Evolutionary conservation across 2,113 vertebrate genomes (phyloP).

Genomic region (Merops nubicus): DNA sequence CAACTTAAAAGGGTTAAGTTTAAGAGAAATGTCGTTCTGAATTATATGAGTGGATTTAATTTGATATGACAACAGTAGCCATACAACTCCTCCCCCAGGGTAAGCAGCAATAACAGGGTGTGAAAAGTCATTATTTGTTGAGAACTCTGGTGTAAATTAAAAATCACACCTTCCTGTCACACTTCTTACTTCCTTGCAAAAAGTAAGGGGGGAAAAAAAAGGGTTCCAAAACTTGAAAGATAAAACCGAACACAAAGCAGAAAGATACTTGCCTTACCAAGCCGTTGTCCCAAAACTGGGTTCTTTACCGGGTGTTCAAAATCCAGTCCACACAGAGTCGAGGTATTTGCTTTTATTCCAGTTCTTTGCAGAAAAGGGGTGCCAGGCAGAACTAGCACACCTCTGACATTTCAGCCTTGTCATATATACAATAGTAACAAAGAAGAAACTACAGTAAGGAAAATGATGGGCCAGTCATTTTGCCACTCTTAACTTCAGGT

Average conservation of each 20-base stretch:
- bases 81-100: slow-evolving; percentile 65
- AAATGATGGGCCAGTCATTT: too few relatives aligned
- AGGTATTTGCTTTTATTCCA: too few relatives aligned
- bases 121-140: slow-evolving; percentile 83
- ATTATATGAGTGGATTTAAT: slow-evolving; percentile 63
- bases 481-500: too few relatives aligned
- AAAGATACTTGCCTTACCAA: not conserved
- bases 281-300: too few relatives aligned
- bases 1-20: slow-evolving; percentile 70
- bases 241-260: slow-evolving; percentile 22
- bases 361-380: too few relatives aligned
- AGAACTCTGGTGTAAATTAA: slow-evolving; percentile 80
- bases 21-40: slow-evolving; percentile 31
- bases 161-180: slow-evolving; percentile 81
- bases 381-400: too few relatives aligned
- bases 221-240: slow-evolving; percentile 10
- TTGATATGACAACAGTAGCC: slow-evolving; percentile 73
- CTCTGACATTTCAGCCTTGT: too few relatives aligned
- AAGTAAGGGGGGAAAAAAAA: not conserved
- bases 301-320: too few relatives aligned
- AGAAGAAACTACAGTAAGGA: too few relatives aligned
- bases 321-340: too few relatives aligned
- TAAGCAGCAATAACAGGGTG: slow-evolving; percentile 67
- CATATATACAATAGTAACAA: too few relatives aligned
- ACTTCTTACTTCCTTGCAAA: slow-evolving; percentile 76